Evolutionary conservation across 2,797 vertebrate species (phyloP).

Genomic region (Danio albolineatus): DNA sequence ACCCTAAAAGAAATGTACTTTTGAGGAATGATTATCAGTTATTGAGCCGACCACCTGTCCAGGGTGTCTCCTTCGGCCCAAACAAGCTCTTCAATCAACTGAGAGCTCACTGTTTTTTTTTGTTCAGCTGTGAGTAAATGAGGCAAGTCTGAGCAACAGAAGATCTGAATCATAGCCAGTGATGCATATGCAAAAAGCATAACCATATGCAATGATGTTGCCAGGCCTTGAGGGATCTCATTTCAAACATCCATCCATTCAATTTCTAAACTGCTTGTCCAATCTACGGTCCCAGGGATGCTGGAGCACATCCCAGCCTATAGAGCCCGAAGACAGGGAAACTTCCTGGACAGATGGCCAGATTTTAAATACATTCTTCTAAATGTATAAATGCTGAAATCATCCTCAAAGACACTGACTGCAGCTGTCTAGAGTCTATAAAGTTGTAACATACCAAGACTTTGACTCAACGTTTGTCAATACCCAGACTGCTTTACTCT

Average conservation of each 20-base stretch:
- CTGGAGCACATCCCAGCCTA: not conserved
- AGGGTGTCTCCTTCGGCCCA: not conserved
- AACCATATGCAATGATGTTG: slow-evolving; percentile 13
- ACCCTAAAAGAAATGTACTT: not conserved
- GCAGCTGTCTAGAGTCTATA: slow-evolving; percentile 38
- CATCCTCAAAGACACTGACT: slow-evolving; percentile 40
- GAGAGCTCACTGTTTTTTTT: not conserved
- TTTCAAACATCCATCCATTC: slow-evolving; percentile 6
- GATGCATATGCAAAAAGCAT: not conserved
- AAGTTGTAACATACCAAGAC: slow-evolving; percentile 57
- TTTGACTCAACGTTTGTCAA: slow-evolving; percentile 59
- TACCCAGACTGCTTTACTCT: slow-evolving; percentile 12
- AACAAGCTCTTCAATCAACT: too few relatives aligned
- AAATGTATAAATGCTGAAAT: slow-evolving; percentile 24
- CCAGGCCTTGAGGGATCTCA: not conserved
- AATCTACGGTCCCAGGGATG: not conserved
- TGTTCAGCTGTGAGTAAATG: not conserved
- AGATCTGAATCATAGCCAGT: not conserved
- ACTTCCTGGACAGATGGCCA: slow-evolving; percentile 1
- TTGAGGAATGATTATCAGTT: not conserved
- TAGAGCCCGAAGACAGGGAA: not conserved
- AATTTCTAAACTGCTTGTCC: not conserved
- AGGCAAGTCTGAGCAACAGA: slow-evolving; percentile 36
- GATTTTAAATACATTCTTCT: not conserved
- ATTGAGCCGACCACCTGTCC: not conserved